Percentiles rank a stretch among this genome's conserved stretches.
Conservation (phyloP, 2,888 invertebrate genomes). For the Pycnomerus fuliginosus region DNA sequence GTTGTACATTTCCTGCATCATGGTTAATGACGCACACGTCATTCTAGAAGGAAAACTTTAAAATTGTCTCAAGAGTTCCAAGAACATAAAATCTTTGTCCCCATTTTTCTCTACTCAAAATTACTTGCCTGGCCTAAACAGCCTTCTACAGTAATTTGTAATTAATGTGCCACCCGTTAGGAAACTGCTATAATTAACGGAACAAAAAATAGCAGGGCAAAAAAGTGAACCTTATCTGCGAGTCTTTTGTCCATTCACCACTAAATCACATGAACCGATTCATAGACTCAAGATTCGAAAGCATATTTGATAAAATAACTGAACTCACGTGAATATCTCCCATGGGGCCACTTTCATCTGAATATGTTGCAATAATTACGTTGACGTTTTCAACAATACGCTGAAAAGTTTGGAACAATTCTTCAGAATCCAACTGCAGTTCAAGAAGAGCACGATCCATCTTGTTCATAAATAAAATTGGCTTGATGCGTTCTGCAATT, state of each 20-base stretch:
- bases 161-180: conserved; percentile 39
- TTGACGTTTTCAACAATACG: conserved; percentile 99
- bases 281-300: conserved; percentile 7
- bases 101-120: no score
- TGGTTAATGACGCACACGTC: no score
- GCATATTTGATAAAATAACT: no score
- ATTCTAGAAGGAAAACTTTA: no score
- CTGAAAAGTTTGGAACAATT: conserved; percentile 98
- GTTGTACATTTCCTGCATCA: no score
- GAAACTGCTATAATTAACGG: conserved; percentile 42
- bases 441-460: conserved; percentile 99
- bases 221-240: conserved; percentile 41
- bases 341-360: conserved; percentile 97
- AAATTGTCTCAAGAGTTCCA: no score
- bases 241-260: conserved; percentile 25
- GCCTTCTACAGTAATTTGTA: conserved; percentile 1
- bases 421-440: conserved; percentile 94
- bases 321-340: conserved; percentile 89
- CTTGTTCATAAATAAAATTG: conserved; percentile 99
- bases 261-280: no score
- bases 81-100: no score
- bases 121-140: no score
- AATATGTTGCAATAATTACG: conserved; percentile 99
- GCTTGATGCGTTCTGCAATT: conserved; percentile 99
- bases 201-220: conserved; percentile 43